phyloP scores from a whole-genome alignment of 2,888 invertebrate species.

The Druceiella hillmani region DNA sequence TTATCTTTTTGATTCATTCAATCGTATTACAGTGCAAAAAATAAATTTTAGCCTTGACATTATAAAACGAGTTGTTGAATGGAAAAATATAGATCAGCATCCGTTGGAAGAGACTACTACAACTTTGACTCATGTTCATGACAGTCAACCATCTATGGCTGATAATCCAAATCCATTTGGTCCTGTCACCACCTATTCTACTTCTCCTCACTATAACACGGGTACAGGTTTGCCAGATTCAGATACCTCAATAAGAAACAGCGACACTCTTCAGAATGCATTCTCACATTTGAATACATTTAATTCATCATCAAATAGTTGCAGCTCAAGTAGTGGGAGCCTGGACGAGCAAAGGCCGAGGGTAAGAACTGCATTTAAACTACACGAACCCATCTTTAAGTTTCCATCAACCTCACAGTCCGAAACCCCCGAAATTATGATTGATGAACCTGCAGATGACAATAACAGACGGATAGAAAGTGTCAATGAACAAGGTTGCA shows the following conservation, averaged over 20 bases:
- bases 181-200: conserved; percentile 34
- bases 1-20: conserved; percentile 58
- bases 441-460: conserved; percentile 1
- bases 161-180: conserved; percentile 37
- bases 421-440: not conserved
- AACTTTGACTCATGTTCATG: conserved; percentile 37
- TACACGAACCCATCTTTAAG: conserved; percentile 42
- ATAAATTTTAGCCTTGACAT: conserved; percentile 81
- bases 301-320: conserved; percentile 35
- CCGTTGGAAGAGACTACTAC: conserved; percentile 65
- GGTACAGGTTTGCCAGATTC: conserved; percentile 4
- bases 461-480: conserved; percentile 35
- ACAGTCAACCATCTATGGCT: conserved; percentile 47
- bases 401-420: conserved; percentile 31
- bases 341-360: conserved; percentile 30
- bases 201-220: conserved; percentile 33
- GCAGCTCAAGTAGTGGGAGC: no score
- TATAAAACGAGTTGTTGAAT: conserved; percentile 81
- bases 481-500: conserved; percentile 49
- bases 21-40: conserved; percentile 63
- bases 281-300: conserved; percentile 47
- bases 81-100: conserved; percentile 79
- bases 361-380: conserved; percentile 33
- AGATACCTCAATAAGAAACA: no score
- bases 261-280: conserved; percentile 43